Evolutionary conservation across 35 echinoderm and acorn worm genomes (phyloP).

Genomic region (Heliocidaris tuberculata): DNA sequence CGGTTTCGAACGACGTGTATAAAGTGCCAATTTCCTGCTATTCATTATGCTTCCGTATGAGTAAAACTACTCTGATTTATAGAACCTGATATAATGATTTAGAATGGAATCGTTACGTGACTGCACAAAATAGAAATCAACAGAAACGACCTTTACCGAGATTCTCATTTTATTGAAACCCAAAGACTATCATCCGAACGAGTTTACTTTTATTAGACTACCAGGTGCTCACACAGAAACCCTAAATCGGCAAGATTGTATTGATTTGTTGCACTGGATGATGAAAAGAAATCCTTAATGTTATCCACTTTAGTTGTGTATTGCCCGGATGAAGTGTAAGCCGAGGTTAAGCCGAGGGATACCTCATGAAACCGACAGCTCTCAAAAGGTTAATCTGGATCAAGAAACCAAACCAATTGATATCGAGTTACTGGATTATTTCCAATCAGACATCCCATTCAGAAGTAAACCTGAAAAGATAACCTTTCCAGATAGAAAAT

Average conservation of each 20-base stretch:
- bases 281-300: neutral
- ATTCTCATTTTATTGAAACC: neutral
- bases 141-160: neutral
- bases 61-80: neutral
- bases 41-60: neutral
- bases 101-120: neutral
- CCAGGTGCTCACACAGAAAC: neutral
- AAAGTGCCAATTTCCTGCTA: neutral
- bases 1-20: neutral
- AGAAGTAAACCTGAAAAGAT: neutral
- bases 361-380: neutral
- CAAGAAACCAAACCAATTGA: neutral
- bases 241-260: neutral
- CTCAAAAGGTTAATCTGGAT: neutral
- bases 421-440: neutral
- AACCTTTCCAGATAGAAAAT: neutral
- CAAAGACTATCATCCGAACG: neutral
- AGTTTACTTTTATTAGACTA: neutral
- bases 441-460: neutral
- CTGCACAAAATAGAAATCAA: neutral
- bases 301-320: neutral
- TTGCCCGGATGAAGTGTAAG: neutral
- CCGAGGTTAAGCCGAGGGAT: neutral
- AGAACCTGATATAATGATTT: no score
- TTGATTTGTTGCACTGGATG: neutral